Percentiles rank a stretch among this genome's conserved stretches.
phyloP scores from a whole-genome alignment of 2,888 invertebrate genomes.

The Hemaris fuciformis region DNA sequence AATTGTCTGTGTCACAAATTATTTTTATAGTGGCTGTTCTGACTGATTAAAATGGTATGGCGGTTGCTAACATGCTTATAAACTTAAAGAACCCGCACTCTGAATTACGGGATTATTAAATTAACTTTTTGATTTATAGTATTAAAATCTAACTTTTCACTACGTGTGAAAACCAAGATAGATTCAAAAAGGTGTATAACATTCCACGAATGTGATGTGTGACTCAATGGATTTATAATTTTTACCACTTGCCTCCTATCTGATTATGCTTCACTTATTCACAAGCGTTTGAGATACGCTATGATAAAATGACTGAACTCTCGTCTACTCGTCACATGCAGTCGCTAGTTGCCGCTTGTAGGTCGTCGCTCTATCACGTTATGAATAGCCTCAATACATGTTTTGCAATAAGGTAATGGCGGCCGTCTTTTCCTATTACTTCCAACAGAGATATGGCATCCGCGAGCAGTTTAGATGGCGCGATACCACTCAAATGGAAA shows the following conservation, averaged over 20 bases:
- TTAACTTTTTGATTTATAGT: too few relatives aligned
- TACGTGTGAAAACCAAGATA: too few relatives aligned
- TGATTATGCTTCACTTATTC: too few relatives aligned
- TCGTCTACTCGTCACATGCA: neutral
- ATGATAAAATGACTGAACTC: too few relatives aligned
- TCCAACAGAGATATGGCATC: constrained; percentile 5
- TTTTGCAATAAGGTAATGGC: constrained; percentile 18
- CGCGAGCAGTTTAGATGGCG: constrained; percentile 22
- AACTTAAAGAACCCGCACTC: too few relatives aligned
- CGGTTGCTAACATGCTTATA: neutral
- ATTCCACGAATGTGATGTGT: too few relatives aligned
- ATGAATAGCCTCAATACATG: constrained; percentile 8
- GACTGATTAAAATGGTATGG: neutral
- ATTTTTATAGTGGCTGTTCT: neutral
- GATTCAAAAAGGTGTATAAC: too few relatives aligned
- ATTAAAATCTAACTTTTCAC: too few relatives aligned
- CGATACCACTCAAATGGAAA: constrained; percentile 30
- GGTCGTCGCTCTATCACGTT: neutral
- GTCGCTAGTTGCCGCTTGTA: neutral
- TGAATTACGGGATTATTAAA: too few relatives aligned
- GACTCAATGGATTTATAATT: too few relatives aligned
- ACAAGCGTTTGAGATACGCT: too few relatives aligned
- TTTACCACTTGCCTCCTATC: too few relatives aligned
- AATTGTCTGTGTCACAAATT: neutral
- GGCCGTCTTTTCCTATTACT: constrained; percentile 20